Evolutionary conservation across 2,113 vertebrate species (phyloP).

Genomic region (Onychorhynchus coronatus): DNA sequence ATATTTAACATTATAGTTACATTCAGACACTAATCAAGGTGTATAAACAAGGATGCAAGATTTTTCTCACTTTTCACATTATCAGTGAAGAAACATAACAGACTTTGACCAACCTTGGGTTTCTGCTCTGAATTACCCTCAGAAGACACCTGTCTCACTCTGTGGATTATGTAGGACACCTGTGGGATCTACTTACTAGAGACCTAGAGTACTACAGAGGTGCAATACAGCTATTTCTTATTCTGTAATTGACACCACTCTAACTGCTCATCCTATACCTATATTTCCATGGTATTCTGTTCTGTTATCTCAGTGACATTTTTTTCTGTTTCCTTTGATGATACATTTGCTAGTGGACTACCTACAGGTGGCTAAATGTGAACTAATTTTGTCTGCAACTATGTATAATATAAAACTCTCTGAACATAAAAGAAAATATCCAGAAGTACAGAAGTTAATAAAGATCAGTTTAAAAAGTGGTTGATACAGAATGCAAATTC

Average conservation of each 20-base stretch:
- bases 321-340: not conserved
- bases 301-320: not conserved
- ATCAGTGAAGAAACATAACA: not conserved
- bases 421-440: not conserved
- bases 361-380: not conserved
- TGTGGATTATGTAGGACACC: not conserved
- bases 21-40: not conserved
- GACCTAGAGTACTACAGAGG: not conserved
- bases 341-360: not conserved
- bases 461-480: not conserved
- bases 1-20: not conserved
- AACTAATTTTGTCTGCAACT: not conserved
- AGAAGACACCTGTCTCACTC: fast-evolving
- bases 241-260: not conserved
- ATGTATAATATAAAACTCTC: not conserved
- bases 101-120: not conserved
- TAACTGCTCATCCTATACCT: not conserved
- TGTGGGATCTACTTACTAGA: not conserved
- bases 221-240: not conserved
- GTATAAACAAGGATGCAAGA: not conserved
- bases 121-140: not conserved
- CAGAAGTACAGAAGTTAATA: not conserved
- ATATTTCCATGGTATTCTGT: not conserved
- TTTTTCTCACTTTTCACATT: not conserved
- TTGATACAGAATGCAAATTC: not conserved